Conservation (phyloP, 2,113 vertebrate genomes). For the Climacteris rufus region DNA sequence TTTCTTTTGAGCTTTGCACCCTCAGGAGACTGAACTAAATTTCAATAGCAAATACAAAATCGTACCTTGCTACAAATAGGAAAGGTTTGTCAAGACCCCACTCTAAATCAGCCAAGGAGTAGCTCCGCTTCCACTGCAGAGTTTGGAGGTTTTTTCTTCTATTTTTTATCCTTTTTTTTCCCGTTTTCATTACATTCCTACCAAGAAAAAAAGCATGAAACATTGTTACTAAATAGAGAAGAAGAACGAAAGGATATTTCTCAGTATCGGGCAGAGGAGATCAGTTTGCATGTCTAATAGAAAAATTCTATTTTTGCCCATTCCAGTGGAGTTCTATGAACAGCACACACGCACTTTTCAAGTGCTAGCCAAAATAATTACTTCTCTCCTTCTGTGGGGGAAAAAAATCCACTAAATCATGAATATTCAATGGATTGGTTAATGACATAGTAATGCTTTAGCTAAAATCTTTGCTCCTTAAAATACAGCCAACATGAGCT, state of each 20-base stretch:
- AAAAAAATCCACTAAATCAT: constrained; percentile 1
- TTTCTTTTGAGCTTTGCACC: not conserved
- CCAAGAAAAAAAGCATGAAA: not conserved
- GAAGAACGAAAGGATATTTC: not conserved
- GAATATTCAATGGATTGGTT: constrained; percentile 48
- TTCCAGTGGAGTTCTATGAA: not conserved
- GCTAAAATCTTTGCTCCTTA: constrained; percentile 28
- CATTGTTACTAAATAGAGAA: not conserved
- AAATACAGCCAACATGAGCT: not conserved
- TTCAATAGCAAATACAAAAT: not conserved
- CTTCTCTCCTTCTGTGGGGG: not conserved
- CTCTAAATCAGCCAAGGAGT: not conserved
- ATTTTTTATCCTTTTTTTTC: not conserved
- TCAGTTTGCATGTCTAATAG: constrained; percentile 18
- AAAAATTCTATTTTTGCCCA: constrained; percentile 47
- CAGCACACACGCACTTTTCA: not conserved
- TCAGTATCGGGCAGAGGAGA: not conserved
- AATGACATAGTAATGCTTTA: constrained; percentile 26
- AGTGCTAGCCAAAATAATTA: constrained; percentile 55
- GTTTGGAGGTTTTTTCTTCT: no score
- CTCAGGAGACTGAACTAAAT: not conserved
- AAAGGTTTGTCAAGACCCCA: not conserved
- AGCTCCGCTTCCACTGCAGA: not conserved
- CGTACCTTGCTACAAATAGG: not conserved
- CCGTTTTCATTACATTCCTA: not conserved